A percentile compares a stretch with the other conserved stretches of the same genome.
phyloP scores from a whole-genome alignment of 2,888 invertebrate species.

The Netelia melanura region DNA sequence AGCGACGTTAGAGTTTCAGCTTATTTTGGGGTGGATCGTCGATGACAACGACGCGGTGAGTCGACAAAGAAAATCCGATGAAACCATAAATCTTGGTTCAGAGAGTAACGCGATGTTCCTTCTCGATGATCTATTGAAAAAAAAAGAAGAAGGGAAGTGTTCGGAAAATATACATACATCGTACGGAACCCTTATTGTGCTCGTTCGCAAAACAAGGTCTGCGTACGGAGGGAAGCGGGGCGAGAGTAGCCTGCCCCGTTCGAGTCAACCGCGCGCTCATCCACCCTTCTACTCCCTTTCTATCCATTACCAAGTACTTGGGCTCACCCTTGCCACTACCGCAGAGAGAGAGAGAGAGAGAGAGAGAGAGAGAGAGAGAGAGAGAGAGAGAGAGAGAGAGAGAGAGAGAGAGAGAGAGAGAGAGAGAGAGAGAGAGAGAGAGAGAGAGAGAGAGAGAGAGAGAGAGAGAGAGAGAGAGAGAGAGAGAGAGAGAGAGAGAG shows the following conservation, averaged over 20 bases:
- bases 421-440: constrained; percentile 16
- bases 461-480: constrained; percentile 41
- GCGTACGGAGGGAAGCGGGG: constrained; percentile 22
- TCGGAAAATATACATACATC: constrained; percentile 41
- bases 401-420: no score
- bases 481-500: constrained; percentile 41
- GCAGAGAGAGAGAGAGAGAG: constrained; percentile 42
- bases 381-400: constrained; percentile 16
- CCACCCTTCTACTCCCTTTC: constrained; percentile 58
- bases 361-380: constrained; percentile 10
- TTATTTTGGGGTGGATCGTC: neutral
- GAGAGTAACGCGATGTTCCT: constrained; percentile 19
- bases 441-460: no score
- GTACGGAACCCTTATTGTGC: constrained; percentile 49
- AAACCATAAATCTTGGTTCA: constrained; percentile 57
- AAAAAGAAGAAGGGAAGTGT: constrained; percentile 18
- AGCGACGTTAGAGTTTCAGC: neutral
- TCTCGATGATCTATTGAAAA: constrained; percentile 46
- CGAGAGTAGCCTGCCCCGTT: constrained; percentile 54
- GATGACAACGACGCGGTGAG: constrained; percentile 6
- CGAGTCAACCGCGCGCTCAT: constrained; percentile 59
- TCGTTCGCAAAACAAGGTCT: constrained; percentile 53
- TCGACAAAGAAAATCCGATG: constrained; percentile 28
- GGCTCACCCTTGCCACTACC: constrained; percentile 52
- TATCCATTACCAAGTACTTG: constrained; percentile 65